Evolutionary conservation across 2,797 vertebrate species (phyloP).

Genomic region (Chaetodon trifasciatus): DNA sequence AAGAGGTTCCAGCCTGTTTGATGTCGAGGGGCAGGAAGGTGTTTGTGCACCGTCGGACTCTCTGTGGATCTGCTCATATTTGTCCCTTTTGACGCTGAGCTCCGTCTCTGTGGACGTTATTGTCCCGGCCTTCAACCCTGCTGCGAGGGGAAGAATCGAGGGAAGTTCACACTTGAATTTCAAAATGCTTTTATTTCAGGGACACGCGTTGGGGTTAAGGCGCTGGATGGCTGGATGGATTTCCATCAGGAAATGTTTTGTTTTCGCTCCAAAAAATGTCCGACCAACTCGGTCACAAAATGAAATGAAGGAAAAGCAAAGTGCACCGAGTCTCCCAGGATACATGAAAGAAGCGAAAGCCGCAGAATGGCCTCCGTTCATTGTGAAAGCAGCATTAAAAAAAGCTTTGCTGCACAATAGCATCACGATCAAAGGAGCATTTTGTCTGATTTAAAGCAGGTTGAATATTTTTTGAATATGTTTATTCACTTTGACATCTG

Average conservation of each 20-base stretch:
- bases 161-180: slow-evolving; percentile 73
- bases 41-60: slow-evolving; percentile 1
- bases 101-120: slow-evolving; percentile 49
- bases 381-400: slow-evolving; percentile 59
- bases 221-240: slow-evolving; percentile 23
- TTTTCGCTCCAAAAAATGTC: background rate
- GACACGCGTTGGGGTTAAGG: slow-evolving; percentile 38
- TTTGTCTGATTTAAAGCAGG: slow-evolving; percentile 3
- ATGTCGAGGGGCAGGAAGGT: slow-evolving; percentile 19
- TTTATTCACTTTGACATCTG: background rate
- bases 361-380: slow-evolving; percentile 52
- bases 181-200: slow-evolving; percentile 61
- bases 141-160: slow-evolving; percentile 78
- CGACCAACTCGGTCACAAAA: slow-evolving; percentile 10
- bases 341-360: slow-evolving; percentile 47
- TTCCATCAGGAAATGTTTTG: slow-evolving; percentile 40
- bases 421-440: slow-evolving; percentile 39
- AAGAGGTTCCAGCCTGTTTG: slow-evolving; percentile 14
- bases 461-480: background rate
- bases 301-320: background rate
- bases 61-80: slow-evolving; percentile 23
- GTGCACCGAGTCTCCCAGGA: slow-evolving; percentile 40
- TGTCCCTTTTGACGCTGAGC: slow-evolving; percentile 22
- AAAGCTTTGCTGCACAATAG: slow-evolving; percentile 57
- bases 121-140: slow-evolving; percentile 69